Base-by-base conservation (phyloP, 2,888 invertebrate species). In the Drosophila fungiperda region DNA sequence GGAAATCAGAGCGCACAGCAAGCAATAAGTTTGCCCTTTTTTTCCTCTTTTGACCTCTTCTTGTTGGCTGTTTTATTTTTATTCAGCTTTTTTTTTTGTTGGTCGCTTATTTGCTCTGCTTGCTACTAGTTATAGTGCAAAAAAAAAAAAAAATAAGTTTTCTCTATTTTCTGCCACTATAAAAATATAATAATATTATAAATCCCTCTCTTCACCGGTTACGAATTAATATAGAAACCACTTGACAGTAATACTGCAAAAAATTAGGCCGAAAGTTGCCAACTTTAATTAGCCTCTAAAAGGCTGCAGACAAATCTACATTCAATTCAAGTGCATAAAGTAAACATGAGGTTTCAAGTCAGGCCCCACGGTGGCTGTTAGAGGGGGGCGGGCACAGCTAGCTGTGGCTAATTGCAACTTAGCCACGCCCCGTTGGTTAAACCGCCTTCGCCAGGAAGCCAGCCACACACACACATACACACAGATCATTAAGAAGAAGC, bases 341-440 rank as follows among this genome's bases (percentile, higher is more conserved):
- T 63, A 80, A 78, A 79, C 77, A 20, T 20, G 3, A 65, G 74
- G 68, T 78, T 86, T 86, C 73, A 83, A 85, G 87, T 68, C 75
- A 86, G 76, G 52, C 57, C 29, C 57, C 40, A 5, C 32, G 38
- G 33, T 38, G 60, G 33, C 35, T 32, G 57, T 17, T 15, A 12
- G 23, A 36, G 38, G 32, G 45, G 15, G 20, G 23, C 7, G 20
- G 23, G 23, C 15, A 15, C 23, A 53, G 20, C 15, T 36, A 29
- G 52, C 69, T 72, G 48, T 76, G 90, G 79, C 83, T 86, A 89
- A 88, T 88, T 86, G 86, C 90, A 89, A 72, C 86, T 89, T 86
- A 83, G 88, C 83, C 88, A 89, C 90, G 89, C 85, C 85, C 86
- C 70, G 63, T 82, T 85, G 80, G 88, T 83, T 80, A 87, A 78